Conservation (phyloP, 2,797 vertebrate genomes). For the Bucorvus abyssinicus region DNA sequence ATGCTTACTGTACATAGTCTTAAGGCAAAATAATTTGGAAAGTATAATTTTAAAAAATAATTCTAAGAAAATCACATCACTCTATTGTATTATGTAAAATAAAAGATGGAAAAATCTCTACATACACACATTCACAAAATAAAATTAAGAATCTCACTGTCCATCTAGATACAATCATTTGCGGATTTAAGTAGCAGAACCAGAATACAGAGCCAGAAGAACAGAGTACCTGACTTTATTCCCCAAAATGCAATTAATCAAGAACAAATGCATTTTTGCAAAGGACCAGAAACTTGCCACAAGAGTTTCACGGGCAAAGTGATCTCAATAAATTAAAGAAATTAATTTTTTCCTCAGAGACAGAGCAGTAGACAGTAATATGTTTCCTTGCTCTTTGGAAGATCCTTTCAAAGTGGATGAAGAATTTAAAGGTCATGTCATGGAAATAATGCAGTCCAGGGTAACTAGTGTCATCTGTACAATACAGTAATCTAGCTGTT, state of each 20-base stretch:
- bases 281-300: conserved; percentile 14
- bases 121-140: not conserved
- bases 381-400: conserved; percentile 25
- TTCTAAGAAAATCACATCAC: not conserved
- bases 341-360: not conserved
- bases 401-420: conserved; percentile 23
- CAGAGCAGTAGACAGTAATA: not conserved
- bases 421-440: conserved; percentile 57
- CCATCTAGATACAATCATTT: not conserved
- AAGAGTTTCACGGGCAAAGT: not conserved
- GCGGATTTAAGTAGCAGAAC: not conserved
- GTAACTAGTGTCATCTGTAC: conserved; percentile 16
- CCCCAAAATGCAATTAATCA: conserved; percentile 20
- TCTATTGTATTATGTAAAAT: not conserved
- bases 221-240: not conserved
- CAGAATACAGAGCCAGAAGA: not conserved
- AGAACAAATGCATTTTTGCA: conserved; percentile 28
- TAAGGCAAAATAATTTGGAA: not conserved
- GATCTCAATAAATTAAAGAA: conserved; percentile 46
- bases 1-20: not conserved
- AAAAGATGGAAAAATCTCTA: not conserved
- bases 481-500: not conserved
- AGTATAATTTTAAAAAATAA: not conserved
- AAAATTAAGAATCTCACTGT: not conserved
- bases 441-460: conserved; percentile 22